phyloP scores from a whole-genome alignment of 2,113 vertebrate species.

The Haliaeetus leucogaster region DNA sequence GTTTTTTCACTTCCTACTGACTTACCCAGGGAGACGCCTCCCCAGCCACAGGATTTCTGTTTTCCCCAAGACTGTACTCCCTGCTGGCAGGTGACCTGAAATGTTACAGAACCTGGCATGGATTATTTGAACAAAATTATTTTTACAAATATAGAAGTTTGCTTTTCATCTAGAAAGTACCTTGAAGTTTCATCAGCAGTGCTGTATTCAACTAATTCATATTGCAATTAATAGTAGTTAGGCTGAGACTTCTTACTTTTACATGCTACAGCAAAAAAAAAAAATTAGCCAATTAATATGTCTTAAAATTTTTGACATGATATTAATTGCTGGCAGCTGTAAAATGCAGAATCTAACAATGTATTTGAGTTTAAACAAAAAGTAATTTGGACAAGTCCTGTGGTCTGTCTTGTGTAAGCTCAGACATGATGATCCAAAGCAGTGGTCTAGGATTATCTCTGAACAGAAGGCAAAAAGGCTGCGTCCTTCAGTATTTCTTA shows the following conservation, averaged over 20 bases:
- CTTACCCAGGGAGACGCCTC: not conserved
- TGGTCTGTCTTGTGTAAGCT: not conserved
- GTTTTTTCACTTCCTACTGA: not conserved
- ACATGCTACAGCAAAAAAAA: not conserved
- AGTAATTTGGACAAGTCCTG: not conserved
- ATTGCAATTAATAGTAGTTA: not conserved
- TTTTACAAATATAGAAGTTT: not conserved
- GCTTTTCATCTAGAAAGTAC: not conserved
- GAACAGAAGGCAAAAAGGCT: not conserved
- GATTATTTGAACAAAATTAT: not conserved
- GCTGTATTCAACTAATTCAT: not conserved
- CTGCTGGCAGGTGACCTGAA: not conserved
- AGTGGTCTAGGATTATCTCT: not conserved
- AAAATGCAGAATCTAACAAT: not conserved
- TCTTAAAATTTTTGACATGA: accelerated
- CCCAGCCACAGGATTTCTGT: not conserved
- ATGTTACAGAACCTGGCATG: not conserved
- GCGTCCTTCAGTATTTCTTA: not conserved
- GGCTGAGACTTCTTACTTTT: not conserved
- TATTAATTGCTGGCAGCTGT: not conserved
- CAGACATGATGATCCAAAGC: not conserved
- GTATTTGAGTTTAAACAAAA: not conserved
- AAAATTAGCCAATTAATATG: not conserved
- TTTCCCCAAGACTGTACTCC: not conserved
- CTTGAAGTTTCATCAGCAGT: not conserved